Conservation (phyloP, 2,888 invertebrate genomes). For the Mesodorylaimus sp. region DNA sequence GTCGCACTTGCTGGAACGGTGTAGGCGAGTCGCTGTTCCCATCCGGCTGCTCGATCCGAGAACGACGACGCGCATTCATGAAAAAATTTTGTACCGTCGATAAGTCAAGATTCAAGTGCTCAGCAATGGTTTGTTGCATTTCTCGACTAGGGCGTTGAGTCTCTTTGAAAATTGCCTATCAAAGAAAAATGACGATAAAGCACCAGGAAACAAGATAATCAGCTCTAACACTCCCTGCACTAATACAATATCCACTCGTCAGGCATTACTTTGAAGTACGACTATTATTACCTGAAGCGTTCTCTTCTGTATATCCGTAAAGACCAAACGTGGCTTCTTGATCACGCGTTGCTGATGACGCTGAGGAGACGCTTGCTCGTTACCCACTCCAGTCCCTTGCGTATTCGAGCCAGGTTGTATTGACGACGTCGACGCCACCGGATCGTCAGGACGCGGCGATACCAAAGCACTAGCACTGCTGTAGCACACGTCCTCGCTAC, state of each 20-base stretch:
- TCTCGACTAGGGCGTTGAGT: slow-evolving; percentile 27
- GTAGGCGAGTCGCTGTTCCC: neutral
- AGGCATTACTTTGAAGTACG: too few species aligned
- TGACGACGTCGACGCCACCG: neutral
- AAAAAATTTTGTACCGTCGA: slow-evolving; percentile 26
- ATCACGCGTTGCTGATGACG: neutral
- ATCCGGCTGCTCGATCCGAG: neutral
- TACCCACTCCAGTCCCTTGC: neutral
- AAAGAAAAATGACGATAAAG: neutral
- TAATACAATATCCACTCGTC: too few species aligned
- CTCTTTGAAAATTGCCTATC: slow-evolving; percentile 26
- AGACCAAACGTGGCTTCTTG: slow-evolving; percentile 6
- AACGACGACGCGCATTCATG: slow-evolving; percentile 19
- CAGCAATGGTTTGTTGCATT: slow-evolving; percentile 27
- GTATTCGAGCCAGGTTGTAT: neutral
- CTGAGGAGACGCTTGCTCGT: neutral
- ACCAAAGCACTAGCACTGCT: too few species aligned
- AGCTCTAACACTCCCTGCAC: too few species aligned
- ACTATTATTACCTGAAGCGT: slow-evolving; percentile 5
- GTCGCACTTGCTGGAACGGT: neutral
- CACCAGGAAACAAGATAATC: too few species aligned
- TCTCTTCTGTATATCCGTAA: slow-evolving; percentile 8
- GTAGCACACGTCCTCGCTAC: too few species aligned
- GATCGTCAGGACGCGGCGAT: neutral
- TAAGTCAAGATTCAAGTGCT: slow-evolving; percentile 23